These are phyloP conservation scores for Caradrina clavipalpis DNA, from an alignment of 2,888 invertebrate genomes.

Conservation along the genomic window DNA sequence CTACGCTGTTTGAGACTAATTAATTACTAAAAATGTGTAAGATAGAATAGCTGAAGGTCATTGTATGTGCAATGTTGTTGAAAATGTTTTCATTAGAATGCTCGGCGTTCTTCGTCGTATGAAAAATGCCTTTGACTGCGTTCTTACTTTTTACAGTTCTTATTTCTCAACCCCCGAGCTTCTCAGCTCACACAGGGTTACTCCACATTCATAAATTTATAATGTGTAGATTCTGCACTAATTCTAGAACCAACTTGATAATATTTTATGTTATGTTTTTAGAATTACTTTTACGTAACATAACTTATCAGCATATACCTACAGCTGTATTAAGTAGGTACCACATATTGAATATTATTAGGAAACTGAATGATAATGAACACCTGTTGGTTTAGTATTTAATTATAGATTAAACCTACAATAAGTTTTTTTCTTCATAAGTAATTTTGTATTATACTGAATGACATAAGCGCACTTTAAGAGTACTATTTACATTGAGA, in stretches of 20 bases:
- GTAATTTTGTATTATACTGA: neutral
- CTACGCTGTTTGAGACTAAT: slow-evolving; percentile 55
- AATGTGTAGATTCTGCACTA: neutral
- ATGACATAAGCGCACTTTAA: no score
- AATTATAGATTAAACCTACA: no score
- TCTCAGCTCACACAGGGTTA: neutral
- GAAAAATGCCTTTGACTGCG: slow-evolving; percentile 58
- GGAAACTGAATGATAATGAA: neutral
- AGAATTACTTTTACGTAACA: neutral
- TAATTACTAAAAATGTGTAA: slow-evolving; percentile 52
- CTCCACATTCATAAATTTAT: neutral
- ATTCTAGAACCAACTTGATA: neutral
- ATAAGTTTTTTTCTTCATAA: neutral
- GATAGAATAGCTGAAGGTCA: slow-evolving; percentile 45
- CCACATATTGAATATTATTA: neutral
- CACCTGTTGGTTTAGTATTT: neutral
- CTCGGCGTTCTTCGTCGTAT: slow-evolving; percentile 64
- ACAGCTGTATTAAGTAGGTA: neutral
- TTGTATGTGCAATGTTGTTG: slow-evolving; percentile 43
- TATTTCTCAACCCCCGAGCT: slow-evolving; percentile 9
- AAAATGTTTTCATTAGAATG: slow-evolving; percentile 59
- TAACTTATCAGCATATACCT: neutral
- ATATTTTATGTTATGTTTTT: no score
- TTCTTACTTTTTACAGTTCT: slow-evolving; percentile 15
- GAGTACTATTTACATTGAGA: no score